A percentile compares a stretch with the other conserved stretches of the same genome.
Conservation (phyloP, 2,797 vertebrate species). For the Manis pentadactyla region DNA sequence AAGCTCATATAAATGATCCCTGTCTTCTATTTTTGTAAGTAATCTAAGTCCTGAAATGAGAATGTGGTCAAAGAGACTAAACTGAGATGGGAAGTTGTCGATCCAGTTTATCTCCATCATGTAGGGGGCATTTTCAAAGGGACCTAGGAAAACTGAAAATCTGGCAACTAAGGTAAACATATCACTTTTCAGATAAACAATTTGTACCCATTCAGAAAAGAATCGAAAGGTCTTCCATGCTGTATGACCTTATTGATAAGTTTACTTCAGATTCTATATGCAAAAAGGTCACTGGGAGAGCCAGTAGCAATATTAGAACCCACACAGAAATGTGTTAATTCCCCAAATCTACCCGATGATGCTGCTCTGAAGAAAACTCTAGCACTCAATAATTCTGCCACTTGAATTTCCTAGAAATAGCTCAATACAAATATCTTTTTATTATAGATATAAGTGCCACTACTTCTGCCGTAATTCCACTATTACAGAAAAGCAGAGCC, state of each 20-base stretch:
- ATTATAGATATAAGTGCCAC: background rate
- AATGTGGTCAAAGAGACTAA: background rate
- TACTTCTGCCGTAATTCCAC: background rate
- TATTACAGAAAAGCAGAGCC: background rate
- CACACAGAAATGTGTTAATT: background rate
- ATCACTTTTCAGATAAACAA: background rate
- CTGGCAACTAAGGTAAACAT: background rate
- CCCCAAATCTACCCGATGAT: background rate
- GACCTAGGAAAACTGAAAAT: background rate
- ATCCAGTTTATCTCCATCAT: background rate
- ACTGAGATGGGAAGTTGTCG: background rate
- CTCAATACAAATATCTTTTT: background rate
- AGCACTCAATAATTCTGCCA: background rate
- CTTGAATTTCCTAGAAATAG: background rate
- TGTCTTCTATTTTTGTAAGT: background rate
- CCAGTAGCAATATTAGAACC: background rate
- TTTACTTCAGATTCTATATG: background rate
- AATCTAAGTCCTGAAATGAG: background rate
- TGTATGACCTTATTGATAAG: background rate
- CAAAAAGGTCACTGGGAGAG: background rate
- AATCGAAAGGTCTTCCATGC: background rate
- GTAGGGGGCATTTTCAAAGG: background rate
- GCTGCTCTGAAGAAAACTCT: background rate
- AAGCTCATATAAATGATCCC: background rate
- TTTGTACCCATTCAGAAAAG: background rate